Percentiles rank a stretch among this genome's conserved stretches.
Evolutionary conservation across 1,140 invertebrate species (phyloP).

Genomic region (Lamellibrachia luymesi): DNA sequence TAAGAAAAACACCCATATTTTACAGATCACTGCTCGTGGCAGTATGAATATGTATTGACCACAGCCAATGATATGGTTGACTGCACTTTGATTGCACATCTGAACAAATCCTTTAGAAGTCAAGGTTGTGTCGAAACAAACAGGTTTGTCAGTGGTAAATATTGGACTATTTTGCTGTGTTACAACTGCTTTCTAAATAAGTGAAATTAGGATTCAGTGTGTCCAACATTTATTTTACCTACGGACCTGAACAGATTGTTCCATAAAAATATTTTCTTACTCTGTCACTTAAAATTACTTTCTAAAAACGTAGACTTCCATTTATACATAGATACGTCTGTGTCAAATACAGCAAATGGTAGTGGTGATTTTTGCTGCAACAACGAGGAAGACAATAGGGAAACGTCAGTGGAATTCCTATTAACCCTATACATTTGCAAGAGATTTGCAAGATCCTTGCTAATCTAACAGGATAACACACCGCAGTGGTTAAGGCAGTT

Average conservation of each 20-base stretch:
- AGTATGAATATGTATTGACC: too few species aligned
- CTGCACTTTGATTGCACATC: neutral
- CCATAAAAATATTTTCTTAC: neutral
- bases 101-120: neutral
- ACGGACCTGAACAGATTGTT: neutral
- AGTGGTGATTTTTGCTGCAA: neutral
- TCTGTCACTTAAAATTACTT: too few species aligned
- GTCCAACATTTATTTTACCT: neutral
- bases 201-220: neutral
- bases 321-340: too few species aligned
- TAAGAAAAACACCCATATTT: neutral
- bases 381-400: neutral
- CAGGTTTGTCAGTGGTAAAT: neutral
- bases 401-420: neutral
- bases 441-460: neutral
- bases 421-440: neutral
- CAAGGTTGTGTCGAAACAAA: neutral
- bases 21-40: neutral
- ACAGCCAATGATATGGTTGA: neutral
- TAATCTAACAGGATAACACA: neutral
- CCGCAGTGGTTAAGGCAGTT: neutral
- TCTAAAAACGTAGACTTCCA: too few species aligned
- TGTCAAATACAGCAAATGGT: neutral
- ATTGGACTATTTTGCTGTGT: too few species aligned
- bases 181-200: neutral